A percentile compares a stretch with the other conserved stretches of the same genome.
These are phyloP conservation scores for Phaethornis superciliosus DNA, from an alignment of 2,113 vertebrate species.

Conservation along the genomic window DNA sequence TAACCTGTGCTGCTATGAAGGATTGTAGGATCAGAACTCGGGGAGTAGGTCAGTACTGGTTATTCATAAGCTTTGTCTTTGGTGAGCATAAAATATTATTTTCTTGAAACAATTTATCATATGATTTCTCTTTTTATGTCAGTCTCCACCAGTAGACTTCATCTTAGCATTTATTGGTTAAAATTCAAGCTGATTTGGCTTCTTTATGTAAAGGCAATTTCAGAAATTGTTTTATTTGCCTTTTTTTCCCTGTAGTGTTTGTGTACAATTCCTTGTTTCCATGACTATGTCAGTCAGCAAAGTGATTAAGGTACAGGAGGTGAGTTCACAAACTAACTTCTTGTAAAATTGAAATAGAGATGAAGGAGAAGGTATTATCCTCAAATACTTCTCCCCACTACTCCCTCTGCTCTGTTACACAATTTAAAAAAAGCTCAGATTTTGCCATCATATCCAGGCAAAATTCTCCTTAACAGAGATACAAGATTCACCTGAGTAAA, in stretches of 20 bases:
- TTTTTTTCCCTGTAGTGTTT: rapidly evolving
- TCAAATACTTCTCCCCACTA: background rate
- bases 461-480: background rate
- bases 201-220: background rate
- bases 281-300: background rate
- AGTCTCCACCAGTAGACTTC: background rate
- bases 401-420: background rate
- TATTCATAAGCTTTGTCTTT: background rate
- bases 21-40: background rate
- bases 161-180: background rate
- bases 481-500: background rate
- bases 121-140: background rate
- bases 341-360: background rate
- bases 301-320: background rate
- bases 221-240: background rate
- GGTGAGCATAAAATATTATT: background rate
- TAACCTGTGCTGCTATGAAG: background rate
- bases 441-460: background rate
- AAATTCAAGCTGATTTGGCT: background rate
- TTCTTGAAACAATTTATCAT: background rate
- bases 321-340: background rate
- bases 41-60: background rate
- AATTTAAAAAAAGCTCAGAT: background rate
- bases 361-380: background rate
- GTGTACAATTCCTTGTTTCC: background rate